Percentiles rank a stretch among this genome's conserved stretches.
Conservation (phyloP, 2,797 vertebrate species). For the Hirundo rustica region DNA sequence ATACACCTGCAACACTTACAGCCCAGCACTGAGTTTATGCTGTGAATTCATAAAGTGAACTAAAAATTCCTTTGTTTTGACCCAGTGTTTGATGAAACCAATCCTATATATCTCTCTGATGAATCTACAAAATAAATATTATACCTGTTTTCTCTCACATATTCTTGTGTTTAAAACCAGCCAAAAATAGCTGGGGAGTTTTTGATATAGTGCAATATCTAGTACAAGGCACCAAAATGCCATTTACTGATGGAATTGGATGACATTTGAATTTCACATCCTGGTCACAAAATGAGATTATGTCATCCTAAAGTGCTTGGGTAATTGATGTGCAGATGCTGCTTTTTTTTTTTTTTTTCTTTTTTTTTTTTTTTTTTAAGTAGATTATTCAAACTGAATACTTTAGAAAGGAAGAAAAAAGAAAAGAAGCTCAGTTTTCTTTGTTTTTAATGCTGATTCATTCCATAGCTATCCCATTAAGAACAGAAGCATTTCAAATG, state of each 20-base stretch:
- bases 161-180: background rate
- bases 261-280: constrained; percentile 42
- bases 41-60: background rate
- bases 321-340: background rate
- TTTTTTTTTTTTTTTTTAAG: background rate
- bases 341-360: no score
- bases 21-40: background rate
- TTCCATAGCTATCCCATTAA: background rate
- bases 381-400: background rate
- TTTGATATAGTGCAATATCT: background rate
- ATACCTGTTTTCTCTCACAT: background rate
- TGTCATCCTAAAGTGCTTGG: background rate
- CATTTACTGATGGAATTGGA: constrained; percentile 1
- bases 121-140: background rate
- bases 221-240: background rate
- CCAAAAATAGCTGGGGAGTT: background rate
- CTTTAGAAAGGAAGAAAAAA: background rate
- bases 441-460: constrained; percentile 12
- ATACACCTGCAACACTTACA: background rate
- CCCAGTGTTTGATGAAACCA: background rate
- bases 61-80: background rate
- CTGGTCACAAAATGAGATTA: constrained; percentile 34
- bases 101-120: background rate
- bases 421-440: background rate
- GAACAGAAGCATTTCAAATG: background rate